These are phyloP conservation scores for Dynastes grantii DNA, from an alignment of 2,888 invertebrate genomes.

Conservation along the genomic window DNA sequence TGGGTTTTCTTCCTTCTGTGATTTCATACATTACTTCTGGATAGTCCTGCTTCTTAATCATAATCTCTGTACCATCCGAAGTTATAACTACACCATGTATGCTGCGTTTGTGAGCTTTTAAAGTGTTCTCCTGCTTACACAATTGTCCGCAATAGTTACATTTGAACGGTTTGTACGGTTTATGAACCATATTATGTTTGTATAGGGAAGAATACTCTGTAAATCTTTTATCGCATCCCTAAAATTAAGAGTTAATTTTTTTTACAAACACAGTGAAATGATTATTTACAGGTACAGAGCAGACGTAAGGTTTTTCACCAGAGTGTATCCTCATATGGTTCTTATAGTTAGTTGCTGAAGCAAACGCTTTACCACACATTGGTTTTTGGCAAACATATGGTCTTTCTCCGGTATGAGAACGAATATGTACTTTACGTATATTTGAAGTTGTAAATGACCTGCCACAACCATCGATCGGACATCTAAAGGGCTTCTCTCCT, in stretches of 20 bases:
- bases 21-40: constrained; percentile 43
- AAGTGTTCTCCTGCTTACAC: constrained; percentile 76
- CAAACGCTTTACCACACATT: constrained; percentile 77
- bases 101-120: constrained; percentile 76
- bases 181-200: constrained; percentile 78
- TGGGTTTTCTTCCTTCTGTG: constrained; percentile 14
- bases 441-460: constrained; percentile 80
- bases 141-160: constrained; percentile 75
- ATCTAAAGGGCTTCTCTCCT: constrained; percentile 73
- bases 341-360: constrained; percentile 80
- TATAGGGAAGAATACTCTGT: constrained; percentile 82
- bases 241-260: constrained; percentile 43
- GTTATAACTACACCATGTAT: constrained; percentile 72
- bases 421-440: constrained; percentile 78
- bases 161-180: constrained; percentile 74
- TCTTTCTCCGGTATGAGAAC: constrained; percentile 80
- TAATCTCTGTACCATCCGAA: constrained; percentile 68
- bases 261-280: not conserved
- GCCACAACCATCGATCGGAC: constrained; percentile 75
- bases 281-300: constrained; percentile 71
- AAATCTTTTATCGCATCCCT: constrained; percentile 78
- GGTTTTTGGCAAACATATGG: constrained; percentile 76
- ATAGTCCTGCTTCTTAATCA: constrained; percentile 51
- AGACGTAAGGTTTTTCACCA: constrained; percentile 80
- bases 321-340: constrained; percentile 81